Evolutionary conservation across 2,888 invertebrate species (phyloP), one percentile per base, ranked within the genome.

Genomic region (Taenaris catops): DNA sequence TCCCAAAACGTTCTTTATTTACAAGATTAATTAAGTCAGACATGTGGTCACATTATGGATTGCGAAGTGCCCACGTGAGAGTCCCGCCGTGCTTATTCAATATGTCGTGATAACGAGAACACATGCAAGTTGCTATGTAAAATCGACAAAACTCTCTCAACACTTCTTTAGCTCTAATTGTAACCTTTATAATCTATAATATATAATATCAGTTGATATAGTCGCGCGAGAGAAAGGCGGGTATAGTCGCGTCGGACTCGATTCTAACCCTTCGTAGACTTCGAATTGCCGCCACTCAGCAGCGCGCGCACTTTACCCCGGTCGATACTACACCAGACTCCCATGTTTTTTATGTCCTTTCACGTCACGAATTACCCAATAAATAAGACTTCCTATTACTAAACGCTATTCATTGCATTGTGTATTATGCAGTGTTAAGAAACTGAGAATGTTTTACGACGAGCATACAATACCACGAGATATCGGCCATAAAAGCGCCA

Each of bases 251-350:
- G 53, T 52, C 55, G 50, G 49, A 48, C 44, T 58, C 54, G 51
- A 43, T 49, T 54, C 51, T 58, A 48, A 53, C 48, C 55, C 52
- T 49, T 51, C 49, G 47, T 29, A 45, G 46, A 41, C 41, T 42
- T 34, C 36, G 34, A 38, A 40, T 26, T 29, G 46, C 39, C 38
- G 38, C 16, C 31, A 27, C 34, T 38, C 35, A 44, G 50, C 52
- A 49, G 55, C 57, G 68, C 83, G 84, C 84, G 84, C 84, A 83
- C 67, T 59, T 43, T 43, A 25, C 53, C 63, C 70, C 73, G 84
- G 81, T 84, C 84, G 84, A 86, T 84, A 83, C 62, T 55, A 65
- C 70, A 69, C 76, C 79, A 83, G 79, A 80, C 83, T 80, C 74
- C 63, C 64, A 78, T 75, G 71, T 80, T 84, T 83, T 84, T 84